These are phyloP conservation scores for Heliornis fulica DNA, from an alignment of 2,113 vertebrate species.

Conservation along the genomic window DNA sequence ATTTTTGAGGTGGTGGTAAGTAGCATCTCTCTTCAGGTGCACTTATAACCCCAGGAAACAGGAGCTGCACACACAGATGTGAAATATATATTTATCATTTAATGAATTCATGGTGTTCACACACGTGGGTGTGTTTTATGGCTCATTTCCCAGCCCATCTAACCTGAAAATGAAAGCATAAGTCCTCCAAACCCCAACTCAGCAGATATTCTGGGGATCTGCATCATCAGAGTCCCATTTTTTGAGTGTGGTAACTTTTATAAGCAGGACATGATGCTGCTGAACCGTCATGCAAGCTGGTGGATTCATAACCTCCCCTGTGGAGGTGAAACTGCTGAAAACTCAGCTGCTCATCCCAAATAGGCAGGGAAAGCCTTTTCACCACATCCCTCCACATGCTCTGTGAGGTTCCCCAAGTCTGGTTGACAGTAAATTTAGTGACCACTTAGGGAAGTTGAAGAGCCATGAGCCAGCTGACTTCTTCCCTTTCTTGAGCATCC, in stretches of 20 bases:
- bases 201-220: neutral
- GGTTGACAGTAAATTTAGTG: neutral
- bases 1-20: neutral
- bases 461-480: fast-evolving
- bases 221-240: neutral
- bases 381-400: neutral
- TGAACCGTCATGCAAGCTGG: neutral
- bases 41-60: neutral
- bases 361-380: neutral
- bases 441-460: neutral
- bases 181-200: neutral
- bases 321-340: fast-evolving
- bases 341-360: neutral
- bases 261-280: neutral
- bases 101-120: neutral
- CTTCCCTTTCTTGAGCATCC: neutral
- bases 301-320: neutral
- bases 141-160: neutral
- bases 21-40: neutral
- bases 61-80: neutral
- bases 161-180: neutral
- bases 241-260: neutral
- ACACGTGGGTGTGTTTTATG: fast-evolving
- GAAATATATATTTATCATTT: neutral
- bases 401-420: neutral